phyloP scores from a whole-genome alignment of 2,888 invertebrate species.

The Epinotia nisella region DNA sequence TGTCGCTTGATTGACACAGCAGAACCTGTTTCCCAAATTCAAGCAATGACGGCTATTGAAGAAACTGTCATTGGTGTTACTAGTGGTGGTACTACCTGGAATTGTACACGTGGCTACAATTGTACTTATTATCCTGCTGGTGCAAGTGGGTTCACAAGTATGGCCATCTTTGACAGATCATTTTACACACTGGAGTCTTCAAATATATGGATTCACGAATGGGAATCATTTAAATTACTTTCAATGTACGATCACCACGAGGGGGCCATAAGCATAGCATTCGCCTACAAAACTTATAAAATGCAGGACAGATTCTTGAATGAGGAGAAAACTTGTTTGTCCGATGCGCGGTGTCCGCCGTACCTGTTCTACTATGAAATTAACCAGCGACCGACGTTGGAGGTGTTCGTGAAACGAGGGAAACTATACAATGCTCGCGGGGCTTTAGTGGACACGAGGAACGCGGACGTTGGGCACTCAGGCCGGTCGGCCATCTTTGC shows the following conservation, averaged over 20 bases:
- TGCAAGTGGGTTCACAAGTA: neutral
- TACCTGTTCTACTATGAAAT: neutral
- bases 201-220: neutral
- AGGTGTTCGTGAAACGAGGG: neutral
- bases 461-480: neutral
- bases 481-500: constrained; percentile 10
- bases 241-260: neutral
- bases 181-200: neutral
- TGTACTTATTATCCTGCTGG: neutral
- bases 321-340: constrained; percentile 13
- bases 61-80: neutral
- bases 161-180: neutral
- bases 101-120: neutral
- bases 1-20: constrained; percentile 5
- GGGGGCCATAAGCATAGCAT: neutral
- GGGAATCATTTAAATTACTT: neutral
- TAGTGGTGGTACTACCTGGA: neutral
- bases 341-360: neutral
- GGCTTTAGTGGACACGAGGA: neutral
- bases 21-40: neutral
- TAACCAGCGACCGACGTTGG: constrained; percentile 5
- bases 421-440: neutral
- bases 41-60: neutral
- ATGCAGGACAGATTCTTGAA: constrained; percentile 12
- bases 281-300: constrained; percentile 5